These are phyloP conservation scores for Bujurquina vittata DNA, from an alignment of 2,113 vertebrate species.

Conservation along the genomic window DNA sequence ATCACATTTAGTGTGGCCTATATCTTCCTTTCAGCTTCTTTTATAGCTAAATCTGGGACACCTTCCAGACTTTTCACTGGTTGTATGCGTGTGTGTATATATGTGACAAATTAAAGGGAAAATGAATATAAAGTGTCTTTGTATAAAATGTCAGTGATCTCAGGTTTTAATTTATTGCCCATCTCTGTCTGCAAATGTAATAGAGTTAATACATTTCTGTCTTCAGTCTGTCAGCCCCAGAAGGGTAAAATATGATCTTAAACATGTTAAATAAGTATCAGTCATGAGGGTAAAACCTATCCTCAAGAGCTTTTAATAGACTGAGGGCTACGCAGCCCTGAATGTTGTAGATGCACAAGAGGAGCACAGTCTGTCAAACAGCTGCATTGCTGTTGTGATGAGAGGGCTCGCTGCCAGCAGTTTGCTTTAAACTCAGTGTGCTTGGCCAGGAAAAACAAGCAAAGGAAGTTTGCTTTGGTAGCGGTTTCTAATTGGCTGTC, in stretches of 20 bases:
- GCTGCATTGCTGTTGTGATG: not conserved
- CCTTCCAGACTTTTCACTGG: not conserved
- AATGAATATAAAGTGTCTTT: not conserved
- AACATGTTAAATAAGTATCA: not conserved
- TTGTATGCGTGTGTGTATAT: not conserved
- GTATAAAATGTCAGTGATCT: not conserved
- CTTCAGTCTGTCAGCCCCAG: not conserved
- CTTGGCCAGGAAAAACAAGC: not conserved
- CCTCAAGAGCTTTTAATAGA: not conserved
- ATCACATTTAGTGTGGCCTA: not conserved
- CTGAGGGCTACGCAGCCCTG: not conserved
- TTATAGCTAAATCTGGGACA: conserved; percentile 12
- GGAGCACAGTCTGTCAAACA: conserved; percentile 11
- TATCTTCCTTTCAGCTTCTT: not conserved
- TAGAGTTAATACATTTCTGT: fast-evolving
- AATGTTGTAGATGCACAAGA: not conserved
- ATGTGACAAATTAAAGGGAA: too few relatives aligned
- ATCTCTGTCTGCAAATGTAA: not conserved
- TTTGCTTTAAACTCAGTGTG: conserved; percentile 22
- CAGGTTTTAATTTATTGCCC: not conserved
- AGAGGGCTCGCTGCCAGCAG: conserved; percentile 15
- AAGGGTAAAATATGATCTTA: not conserved
- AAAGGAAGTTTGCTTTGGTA: conserved; percentile 8
- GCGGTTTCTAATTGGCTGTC: conserved; percentile 47
- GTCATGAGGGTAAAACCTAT: not conserved